Evolutionary conservation across 2,797 vertebrate species (phyloP).

Genomic region (Catharus ustulatus): DNA sequence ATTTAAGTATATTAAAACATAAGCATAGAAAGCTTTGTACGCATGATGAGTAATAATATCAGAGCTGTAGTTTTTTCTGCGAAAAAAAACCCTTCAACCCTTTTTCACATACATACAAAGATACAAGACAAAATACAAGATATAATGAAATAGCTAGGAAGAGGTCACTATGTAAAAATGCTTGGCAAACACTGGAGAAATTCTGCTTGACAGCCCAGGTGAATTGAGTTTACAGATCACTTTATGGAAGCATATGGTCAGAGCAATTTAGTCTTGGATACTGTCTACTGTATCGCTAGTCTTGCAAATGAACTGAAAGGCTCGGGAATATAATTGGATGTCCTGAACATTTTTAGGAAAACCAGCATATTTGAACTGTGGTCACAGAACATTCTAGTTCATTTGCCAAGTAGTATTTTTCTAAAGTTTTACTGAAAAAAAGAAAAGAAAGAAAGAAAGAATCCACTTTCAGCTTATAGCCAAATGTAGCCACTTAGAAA

Average conservation of each 20-base stretch:
- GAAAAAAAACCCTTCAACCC: fast-evolving
- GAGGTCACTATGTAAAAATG: neutral
- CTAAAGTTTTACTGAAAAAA: neutral
- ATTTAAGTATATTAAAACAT: neutral
- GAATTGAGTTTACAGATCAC: neutral
- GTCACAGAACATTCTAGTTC: neutral
- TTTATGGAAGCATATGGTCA: neutral
- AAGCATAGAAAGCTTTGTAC: neutral
- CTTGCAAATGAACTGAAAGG: neutral
- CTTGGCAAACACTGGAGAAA: neutral
- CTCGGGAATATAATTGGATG: neutral
- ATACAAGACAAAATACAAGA: neutral
- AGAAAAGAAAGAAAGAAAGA: neutral
- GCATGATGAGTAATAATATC: neutral
- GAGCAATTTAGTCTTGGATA: neutral
- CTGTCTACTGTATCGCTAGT: neutral
- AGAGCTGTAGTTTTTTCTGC: neutral
- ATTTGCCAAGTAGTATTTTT: neutral
- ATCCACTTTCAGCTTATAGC: neutral
- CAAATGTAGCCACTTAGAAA: conserved; percentile 6
- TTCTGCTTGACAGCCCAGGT: neutral
- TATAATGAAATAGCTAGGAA: neutral
- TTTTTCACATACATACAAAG: neutral
- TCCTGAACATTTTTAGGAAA: neutral
- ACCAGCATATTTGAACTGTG: neutral